Conservation (phyloP, 2,113 vertebrate species). For the Delphinapterus leucas region DNA sequence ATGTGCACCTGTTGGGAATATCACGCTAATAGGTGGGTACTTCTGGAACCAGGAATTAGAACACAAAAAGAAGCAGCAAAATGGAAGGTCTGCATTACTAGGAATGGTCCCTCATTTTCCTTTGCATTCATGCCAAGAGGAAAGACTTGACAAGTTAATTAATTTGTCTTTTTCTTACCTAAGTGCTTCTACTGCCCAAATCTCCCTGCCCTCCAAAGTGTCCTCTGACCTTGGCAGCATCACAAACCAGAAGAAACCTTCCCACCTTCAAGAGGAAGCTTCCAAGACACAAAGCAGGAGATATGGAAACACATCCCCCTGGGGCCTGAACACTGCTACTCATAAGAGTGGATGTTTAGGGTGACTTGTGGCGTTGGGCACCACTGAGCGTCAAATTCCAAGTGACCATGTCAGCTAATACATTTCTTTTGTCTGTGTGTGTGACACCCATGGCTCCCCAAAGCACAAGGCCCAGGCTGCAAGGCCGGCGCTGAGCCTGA, state of each 20-base stretch:
- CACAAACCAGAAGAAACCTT: not conserved
- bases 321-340: not conserved
- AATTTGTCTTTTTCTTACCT: conserved; percentile 35
- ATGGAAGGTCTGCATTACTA: not conserved
- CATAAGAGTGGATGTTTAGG: not conserved
- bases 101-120: not conserved
- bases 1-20: not conserved
- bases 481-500: not conserved
- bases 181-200: not conserved
- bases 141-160: conserved; percentile 30
- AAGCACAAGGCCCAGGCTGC: not conserved
- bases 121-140: not conserved
- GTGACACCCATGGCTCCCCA: fast-evolving
- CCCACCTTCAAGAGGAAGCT: not conserved
- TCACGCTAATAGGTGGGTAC: not conserved
- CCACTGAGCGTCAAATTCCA: not conserved
- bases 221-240: not conserved
- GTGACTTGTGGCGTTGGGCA: no score
- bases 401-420: not conserved
- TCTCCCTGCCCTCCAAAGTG: not conserved
- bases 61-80: not conserved
- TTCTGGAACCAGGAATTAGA: not conserved
- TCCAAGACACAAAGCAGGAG: not conserved
- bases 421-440: not conserved
- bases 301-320: fast-evolving